Percentiles rank a stretch among this genome's conserved stretches.
phyloP scores from a whole-genome alignment of 1,140 invertebrate species.

The Drosophila arizonae region DNA sequence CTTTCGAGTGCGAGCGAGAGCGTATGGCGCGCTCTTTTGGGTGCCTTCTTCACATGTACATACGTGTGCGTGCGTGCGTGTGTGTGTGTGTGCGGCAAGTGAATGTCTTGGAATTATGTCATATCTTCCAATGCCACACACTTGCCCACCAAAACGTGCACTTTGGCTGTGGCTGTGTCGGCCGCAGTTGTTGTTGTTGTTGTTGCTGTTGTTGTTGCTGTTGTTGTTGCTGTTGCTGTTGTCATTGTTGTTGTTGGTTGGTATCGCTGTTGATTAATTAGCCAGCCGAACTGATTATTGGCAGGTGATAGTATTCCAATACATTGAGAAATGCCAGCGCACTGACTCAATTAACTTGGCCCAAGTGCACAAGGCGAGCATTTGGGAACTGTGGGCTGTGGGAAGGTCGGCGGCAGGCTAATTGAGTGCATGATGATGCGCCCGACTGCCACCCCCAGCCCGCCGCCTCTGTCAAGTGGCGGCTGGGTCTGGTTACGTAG shows the following conservation, averaged over 20 bases:
- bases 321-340: slow-evolving; percentile 19
- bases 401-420: slow-evolving; percentile 31
- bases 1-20: slow-evolving; percentile 4
- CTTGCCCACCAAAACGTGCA: slow-evolving; percentile 52
- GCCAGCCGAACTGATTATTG: slow-evolving; percentile 61
- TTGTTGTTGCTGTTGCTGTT: not conserved
- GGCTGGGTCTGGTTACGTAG: slow-evolving; percentile 11
- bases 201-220: not conserved
- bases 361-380: not conserved
- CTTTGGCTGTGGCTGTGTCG: slow-evolving; percentile 13
- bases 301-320: slow-evolving; percentile 44
- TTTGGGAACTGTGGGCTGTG: not conserved
- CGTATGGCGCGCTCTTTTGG: slow-evolving; percentile 19
- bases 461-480: not conserved
- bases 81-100: slow-evolving; percentile 35
- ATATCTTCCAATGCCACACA: slow-evolving; percentile 65
- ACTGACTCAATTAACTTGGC: slow-evolving; percentile 47
- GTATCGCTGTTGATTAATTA: slow-evolving; percentile 68
- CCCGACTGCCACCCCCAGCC: not conserved
- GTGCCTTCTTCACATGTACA: slow-evolving; percentile 5
- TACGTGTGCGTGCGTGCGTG: slow-evolving; percentile 3
- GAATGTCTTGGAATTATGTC: slow-evolving; percentile 79
- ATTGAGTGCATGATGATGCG: slow-evolving; percentile 58
- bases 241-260: slow-evolving; percentile 23
- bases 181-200: not conserved